These are phyloP conservation scores for Caretta caretta DNA, from an alignment of 2,113 vertebrate species.

Conservation along the genomic window DNA sequence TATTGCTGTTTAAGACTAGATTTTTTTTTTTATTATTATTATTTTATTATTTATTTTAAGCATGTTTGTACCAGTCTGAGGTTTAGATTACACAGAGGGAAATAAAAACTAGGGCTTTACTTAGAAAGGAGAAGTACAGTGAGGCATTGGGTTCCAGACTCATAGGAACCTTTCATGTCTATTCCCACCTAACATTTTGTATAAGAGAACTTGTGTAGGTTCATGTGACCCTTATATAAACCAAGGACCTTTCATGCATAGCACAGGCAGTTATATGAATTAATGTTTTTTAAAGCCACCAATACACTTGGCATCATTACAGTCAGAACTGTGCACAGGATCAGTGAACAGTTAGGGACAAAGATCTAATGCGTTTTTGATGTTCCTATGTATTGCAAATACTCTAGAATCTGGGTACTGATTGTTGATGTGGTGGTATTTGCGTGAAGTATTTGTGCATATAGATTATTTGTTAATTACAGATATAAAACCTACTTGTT, in stretches of 20 bases:
- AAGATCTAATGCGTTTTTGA: background rate
- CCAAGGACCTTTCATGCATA: background rate
- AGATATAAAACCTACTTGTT: background rate
- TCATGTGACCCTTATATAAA: background rate
- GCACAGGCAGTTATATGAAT: background rate
- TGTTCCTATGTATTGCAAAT: background rate
- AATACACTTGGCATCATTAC: background rate
- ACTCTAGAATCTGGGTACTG: fast-evolving
- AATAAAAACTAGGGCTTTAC: background rate
- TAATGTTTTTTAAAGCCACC: background rate
- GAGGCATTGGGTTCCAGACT: background rate
- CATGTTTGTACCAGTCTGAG: background rate
- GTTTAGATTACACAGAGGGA: background rate
- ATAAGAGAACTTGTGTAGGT: background rate
- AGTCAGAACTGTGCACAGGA: background rate
- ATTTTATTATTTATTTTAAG: background rate
- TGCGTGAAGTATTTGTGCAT: background rate
- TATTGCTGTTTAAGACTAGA: background rate
- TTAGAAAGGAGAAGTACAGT: background rate
- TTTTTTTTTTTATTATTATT: background rate
- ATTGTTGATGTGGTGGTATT: background rate
- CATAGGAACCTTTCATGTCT: background rate
- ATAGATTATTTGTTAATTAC: background rate
- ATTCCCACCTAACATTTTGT: background rate
- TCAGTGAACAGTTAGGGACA: background rate